Percentiles rank a stretch among this genome's conserved stretches.
Conservation (phyloP, 2,113 vertebrate genomes). For the Hydropotes inermis region DNA sequence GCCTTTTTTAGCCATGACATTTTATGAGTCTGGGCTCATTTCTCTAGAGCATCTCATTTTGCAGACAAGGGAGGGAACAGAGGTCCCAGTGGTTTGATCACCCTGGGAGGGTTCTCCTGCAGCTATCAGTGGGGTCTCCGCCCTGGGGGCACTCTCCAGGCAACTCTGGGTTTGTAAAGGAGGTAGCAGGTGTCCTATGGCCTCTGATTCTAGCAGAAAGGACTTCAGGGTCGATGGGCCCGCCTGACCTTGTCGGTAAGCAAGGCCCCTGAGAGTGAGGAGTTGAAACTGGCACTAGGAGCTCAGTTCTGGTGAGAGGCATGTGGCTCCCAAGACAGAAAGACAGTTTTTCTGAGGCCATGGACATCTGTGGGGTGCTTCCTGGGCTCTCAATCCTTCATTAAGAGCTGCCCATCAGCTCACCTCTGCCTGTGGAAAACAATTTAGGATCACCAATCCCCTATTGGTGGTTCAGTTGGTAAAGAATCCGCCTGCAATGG, state of each 20-base stretch:
- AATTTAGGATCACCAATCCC: rapidly evolving
- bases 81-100: rapidly evolving
- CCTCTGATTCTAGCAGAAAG: not conserved
- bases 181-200: rapidly evolving
- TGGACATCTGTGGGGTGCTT: not conserved
- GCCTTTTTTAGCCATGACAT: not conserved
- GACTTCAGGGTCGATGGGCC: rapidly evolving
- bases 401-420: not conserved
- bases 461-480: not conserved
- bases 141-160: not conserved
- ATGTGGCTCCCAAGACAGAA: rapidly evolving
- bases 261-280: rapidly evolving
- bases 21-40: not conserved
- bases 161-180: not conserved
- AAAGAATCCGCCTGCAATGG: not conserved
- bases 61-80: rapidly evolving
- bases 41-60: not conserved
- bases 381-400: not conserved
- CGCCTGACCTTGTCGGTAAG: not conserved
- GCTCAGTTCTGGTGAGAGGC: rapidly evolving
- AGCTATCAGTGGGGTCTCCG: not conserved
- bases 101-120: rapidly evolving
- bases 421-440: not conserved
- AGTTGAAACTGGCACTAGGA: rapidly evolving
- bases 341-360: not conserved